Percentiles rank a stretch among this genome's conserved stretches.
phyloP scores from a whole-genome alignment of 2,888 invertebrate species.

The Axea sp. region DNA sequence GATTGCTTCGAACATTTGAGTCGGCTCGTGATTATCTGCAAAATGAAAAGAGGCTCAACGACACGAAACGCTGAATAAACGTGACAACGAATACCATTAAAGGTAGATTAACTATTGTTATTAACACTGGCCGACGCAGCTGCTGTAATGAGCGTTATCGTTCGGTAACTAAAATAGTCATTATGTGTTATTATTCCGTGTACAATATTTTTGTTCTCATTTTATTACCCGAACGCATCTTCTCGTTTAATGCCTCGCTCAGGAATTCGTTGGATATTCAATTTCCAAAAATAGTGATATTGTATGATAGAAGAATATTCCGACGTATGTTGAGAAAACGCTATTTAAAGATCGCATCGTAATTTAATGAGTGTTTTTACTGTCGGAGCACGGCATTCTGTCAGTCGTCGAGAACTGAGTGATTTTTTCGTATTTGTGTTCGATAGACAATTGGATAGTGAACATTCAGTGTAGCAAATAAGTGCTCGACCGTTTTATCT shows the following conservation, averaged over 20 bases:
- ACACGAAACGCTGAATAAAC: conserved; percentile 17
- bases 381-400: neutral
- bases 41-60: conserved; percentile 27
- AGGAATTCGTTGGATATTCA: too few species aligned
- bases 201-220: too few species aligned
- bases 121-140: conserved; percentile 3
- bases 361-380: conserved; percentile 21
- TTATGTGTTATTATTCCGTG: too few species aligned
- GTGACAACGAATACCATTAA: conserved; percentile 21
- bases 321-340: conserved; percentile 20
- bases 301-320: neutral
- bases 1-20: conserved; percentile 22
- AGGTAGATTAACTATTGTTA: conserved; percentile 37
- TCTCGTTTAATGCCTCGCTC: too few species aligned
- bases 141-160: conserved; percentile 8
- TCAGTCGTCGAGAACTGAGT: conserved; percentile 1
- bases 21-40: conserved; percentile 28
- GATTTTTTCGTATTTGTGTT: conserved; percentile 7
- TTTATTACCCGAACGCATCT: too few species aligned
- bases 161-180: conserved; percentile 1
- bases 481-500: too few species aligned
- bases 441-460: too few species aligned
- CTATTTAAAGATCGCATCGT: conserved; percentile 22
- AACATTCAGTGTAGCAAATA: too few species aligned
- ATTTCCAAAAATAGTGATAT: neutral